Conservation (phyloP, 2,797 vertebrate genomes). For the Antennarius maculatus region DNA sequence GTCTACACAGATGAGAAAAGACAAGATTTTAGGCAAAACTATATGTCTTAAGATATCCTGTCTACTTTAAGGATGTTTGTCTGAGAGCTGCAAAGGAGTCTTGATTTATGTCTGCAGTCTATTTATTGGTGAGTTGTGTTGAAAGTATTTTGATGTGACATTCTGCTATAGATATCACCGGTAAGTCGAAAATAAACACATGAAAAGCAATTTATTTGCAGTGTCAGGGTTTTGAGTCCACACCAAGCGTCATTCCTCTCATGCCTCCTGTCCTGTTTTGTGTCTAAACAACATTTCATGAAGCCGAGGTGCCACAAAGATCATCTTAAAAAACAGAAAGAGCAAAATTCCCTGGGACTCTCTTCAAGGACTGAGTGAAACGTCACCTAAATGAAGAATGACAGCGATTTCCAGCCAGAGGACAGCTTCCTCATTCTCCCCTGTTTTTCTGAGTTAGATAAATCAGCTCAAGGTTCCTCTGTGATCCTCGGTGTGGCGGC, state of each 20-base stretch:
- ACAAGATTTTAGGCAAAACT: too few relatives aligned
- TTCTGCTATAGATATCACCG: not conserved
- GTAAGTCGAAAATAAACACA: not conserved
- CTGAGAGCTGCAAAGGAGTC: too few relatives aligned
- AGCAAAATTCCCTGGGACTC: conserved; percentile 51
- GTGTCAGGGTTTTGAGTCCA: not conserved
- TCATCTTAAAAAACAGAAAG: conserved; percentile 39
- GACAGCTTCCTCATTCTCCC: conserved; percentile 78
- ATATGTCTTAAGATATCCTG: too few relatives aligned
- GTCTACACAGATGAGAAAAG: too few relatives aligned
- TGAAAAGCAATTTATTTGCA: not conserved
- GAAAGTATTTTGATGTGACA: not conserved
- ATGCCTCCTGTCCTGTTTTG: conserved; percentile 1
- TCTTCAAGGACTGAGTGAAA: conserved; percentile 73
- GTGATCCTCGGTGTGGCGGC: conserved; percentile 65
- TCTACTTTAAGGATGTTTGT: too few relatives aligned
- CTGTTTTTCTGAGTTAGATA: conserved; percentile 69
- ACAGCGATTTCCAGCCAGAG: conserved; percentile 76
- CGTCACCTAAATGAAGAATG: conserved; percentile 80
- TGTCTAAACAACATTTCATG: conserved; percentile 32
- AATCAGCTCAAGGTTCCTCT: conserved; percentile 82
- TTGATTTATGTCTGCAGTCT: too few relatives aligned
- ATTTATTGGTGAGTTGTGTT: not conserved
- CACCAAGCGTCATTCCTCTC: not conserved
- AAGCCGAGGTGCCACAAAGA: conserved; percentile 39